Conservation (phyloP, 2,888 invertebrate genomes). For the Endomychus coccineus region DNA sequence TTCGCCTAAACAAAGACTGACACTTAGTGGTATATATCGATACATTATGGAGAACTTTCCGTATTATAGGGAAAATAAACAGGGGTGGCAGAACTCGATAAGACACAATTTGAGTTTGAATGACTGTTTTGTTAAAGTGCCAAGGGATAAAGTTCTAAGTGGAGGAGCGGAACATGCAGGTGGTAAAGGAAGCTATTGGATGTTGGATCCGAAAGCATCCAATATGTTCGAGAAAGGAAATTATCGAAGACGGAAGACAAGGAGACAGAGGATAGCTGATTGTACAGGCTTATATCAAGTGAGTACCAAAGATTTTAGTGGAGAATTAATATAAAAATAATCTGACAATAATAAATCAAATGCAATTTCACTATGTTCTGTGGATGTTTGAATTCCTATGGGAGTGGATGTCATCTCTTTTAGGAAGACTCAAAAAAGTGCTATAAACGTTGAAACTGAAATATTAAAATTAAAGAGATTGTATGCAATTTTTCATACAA, state of each 20-base stretch:
- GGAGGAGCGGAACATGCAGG: conserved; percentile 44
- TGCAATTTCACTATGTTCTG: too few relatives aligned
- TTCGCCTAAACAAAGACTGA: conserved; percentile 64
- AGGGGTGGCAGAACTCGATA: conserved; percentile 78
- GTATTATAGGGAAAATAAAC: conserved; percentile 75
- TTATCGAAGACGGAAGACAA: conserved; percentile 64
- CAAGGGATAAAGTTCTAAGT: conserved; percentile 51
- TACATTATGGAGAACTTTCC: conserved; percentile 82
- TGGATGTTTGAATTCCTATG: too few relatives aligned
- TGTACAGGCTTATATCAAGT: conserved; percentile 26
- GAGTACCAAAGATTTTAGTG: conserved; percentile 6
- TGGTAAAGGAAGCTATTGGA: conserved; percentile 77
- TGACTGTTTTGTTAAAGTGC: conserved; percentile 76
- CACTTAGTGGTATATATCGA: conserved; percentile 66
- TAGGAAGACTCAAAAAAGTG: too few relatives aligned
- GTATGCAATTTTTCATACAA: too few relatives aligned
- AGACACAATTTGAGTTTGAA: conserved; percentile 73
- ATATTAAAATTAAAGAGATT: too few relatives aligned
- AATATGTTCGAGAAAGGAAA: conserved; percentile 89
- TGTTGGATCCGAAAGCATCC: conserved; percentile 66
- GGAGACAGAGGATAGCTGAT: conserved; percentile 47
- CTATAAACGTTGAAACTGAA: too few relatives aligned
- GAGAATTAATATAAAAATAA: too few relatives aligned
- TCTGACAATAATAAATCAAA: too few relatives aligned
- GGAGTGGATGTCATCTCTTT: too few relatives aligned